These are phyloP conservation scores for Pantherophis alleghaniensis DNA, from an alignment of 2,797 vertebrate species.

Conservation along the genomic window DNA sequence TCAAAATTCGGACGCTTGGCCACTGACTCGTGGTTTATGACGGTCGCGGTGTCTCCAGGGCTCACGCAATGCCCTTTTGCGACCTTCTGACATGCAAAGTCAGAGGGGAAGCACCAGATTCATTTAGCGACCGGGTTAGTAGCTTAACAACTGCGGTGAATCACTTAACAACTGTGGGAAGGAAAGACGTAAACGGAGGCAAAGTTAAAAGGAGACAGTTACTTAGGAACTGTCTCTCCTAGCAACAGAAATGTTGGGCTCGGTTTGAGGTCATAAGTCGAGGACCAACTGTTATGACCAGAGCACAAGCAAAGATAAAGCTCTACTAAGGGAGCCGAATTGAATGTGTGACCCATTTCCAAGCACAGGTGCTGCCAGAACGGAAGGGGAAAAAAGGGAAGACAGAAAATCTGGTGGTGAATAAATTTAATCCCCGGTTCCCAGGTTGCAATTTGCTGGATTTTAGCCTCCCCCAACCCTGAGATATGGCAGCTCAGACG, in stretches of 20 bases:
- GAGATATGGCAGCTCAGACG: neutral
- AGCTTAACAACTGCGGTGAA: neutral
- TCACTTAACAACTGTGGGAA: neutral
- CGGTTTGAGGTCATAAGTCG: neutral
- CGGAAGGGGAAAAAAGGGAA: neutral
- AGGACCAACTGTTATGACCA: neutral
- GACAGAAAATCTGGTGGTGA: neutral
- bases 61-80: accelerated
- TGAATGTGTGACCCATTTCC: neutral
- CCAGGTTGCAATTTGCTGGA: neutral
- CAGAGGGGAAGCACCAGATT: accelerated
- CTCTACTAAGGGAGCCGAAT: no score
- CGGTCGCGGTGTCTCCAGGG: neutral
- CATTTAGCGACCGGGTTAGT: neutral
- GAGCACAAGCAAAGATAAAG: neutral
- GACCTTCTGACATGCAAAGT: neutral
- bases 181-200: no score
- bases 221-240: neutral
- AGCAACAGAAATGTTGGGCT: neutral
- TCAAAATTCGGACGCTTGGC: neutral
- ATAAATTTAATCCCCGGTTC: neutral
- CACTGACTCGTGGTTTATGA: neutral
- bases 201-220: no score
- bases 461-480: neutral
- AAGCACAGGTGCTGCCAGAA: neutral